Base-by-base conservation (phyloP, 64 coral and sea anemone species). In the Porites australiensis region DNA sequence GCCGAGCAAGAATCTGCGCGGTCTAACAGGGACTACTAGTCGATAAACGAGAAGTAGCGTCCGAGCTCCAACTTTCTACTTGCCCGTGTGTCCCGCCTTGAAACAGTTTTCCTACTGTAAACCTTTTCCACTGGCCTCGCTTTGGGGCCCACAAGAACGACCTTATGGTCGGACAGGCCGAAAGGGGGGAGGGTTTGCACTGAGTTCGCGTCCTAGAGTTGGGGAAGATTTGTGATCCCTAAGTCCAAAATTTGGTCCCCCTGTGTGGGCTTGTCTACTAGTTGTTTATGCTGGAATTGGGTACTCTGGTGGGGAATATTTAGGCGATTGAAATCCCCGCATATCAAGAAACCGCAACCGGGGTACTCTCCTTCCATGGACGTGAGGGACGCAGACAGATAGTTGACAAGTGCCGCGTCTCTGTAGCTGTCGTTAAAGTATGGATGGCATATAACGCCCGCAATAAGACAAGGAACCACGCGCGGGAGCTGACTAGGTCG, bases 281-380 rank as follows among this genome's bases (percentile, higher is more conserved):
- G 87, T 68, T 89, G 87, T 52, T 89, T 89, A 3, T 78, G 73
- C 60, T 63, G 20, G 49, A 89, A 89, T 63, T 89, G 73, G 53
- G 72, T 64, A n/a, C 3, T 64, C 12, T 64, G 6, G 49, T 53
- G 87, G 50, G 0, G 14, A 64, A 77, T 77, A 64, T 77, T n/a
- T 62, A 89, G 74, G 58, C 87, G 72, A 44, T 89, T 89, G 57
- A 89, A 89, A 45, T 89, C 87, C 21, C 87, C 58, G 60, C 72
- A 89, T 16, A 89, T 50, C 55, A 86, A 19, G 14, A 86, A 70
- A 44, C 82, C 14, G 60, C 77, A 55, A 80, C 77, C 16, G 54
- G 77, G 77, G 4, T 80, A 87, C 10, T 68, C 58, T 18, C 71
- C 71, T 69, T 77, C 82, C 22, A 93, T 77, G 14, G 82, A 77